A percentile compares a stretch with the other conserved stretches of the same genome.
Conservation (phyloP, 2,888 invertebrate genomes). For the Drosophila limbata region DNA sequence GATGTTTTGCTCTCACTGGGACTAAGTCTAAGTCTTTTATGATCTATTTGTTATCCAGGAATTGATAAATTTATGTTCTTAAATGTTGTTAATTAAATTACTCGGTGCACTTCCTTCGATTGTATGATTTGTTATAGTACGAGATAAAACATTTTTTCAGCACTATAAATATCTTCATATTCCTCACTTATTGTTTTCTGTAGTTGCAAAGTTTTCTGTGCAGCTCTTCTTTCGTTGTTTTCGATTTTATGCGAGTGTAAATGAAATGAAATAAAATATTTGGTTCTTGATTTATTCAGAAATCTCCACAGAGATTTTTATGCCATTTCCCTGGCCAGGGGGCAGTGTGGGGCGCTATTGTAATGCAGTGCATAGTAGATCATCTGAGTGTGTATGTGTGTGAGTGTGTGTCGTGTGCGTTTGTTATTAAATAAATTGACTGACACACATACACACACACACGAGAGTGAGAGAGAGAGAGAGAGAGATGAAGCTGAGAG, state of each 20-base stretch:
- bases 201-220: conserved; percentile 1
- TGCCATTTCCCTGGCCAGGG: conserved; percentile 23
- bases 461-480: conserved; percentile 20
- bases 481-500: conserved; percentile 52
- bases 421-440: conserved; percentile 81
- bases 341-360: conserved; percentile 19
- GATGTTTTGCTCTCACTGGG: background rate
- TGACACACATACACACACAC: conserved; percentile 51
- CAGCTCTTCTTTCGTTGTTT: conserved; percentile 2
- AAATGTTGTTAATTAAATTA: conserved; percentile 14
- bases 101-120: conserved; percentile 5
- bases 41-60: background rate
- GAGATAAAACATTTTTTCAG: conserved; percentile 6
- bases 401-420: conserved; percentile 46
- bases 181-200: background rate
- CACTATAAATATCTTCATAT: background rate
- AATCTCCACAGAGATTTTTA: conserved; percentile 59
- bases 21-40: background rate
- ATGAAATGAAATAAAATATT: conserved; percentile 69
- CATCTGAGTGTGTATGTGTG: conserved; percentile 4
- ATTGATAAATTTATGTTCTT: background rate
- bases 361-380: conserved; percentile 32
- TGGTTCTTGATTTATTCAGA: conserved; percentile 66
- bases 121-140: background rate
- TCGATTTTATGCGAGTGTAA: conserved; percentile 45